These are phyloP conservation scores for Prunella himalayana DNA, from an alignment of 2,113 vertebrate genomes.

Conservation along the genomic window DNA sequence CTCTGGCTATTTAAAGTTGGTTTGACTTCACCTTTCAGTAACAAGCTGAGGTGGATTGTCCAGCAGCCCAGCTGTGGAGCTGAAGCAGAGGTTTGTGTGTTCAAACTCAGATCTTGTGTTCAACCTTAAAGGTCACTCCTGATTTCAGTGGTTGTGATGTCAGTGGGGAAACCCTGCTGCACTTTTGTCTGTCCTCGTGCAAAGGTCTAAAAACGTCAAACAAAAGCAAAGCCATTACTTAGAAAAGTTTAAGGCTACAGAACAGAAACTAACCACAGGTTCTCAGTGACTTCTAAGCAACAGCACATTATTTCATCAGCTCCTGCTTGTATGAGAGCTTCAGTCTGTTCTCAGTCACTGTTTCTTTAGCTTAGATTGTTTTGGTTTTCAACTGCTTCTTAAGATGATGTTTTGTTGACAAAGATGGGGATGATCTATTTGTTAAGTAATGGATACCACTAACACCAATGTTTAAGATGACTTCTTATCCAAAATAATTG, in stretches of 20 bases:
- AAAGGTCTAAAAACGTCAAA: constrained; percentile 1
- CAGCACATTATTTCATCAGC: background rate
- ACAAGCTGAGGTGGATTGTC: background rate
- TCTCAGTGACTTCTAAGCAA: background rate
- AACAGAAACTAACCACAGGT: background rate
- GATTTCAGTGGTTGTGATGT: constrained; percentile 16
- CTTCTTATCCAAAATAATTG: background rate
- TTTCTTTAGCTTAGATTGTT: background rate
- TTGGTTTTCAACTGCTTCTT: background rate
- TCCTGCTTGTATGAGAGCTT: background rate
- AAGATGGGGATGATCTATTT: background rate
- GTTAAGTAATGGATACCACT: background rate
- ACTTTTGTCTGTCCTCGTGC: background rate
- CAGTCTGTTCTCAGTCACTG: background rate
- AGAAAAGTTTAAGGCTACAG: background rate
- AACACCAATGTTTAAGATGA: background rate
- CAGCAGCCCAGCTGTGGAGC: background rate
- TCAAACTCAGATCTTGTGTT: background rate
- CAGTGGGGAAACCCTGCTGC: constrained; percentile 45
- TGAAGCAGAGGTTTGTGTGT: background rate
- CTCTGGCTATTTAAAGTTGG: background rate
- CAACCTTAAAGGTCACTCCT: constrained; percentile 32
- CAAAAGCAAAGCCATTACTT: background rate
- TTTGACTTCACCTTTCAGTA: constrained; percentile 21
- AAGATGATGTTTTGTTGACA: background rate